Percentiles rank a stretch among this genome's conserved stretches.
Evolutionary conservation across 2,113 vertebrate species (phyloP).

Genomic region (Rattus norvegicus): GRCr8 NC_086019.1:170682501-170683000

Average conservation of each 20-base stretch:
- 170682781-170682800: background rate
- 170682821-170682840: background rate
- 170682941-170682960: background rate
- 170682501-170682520: slow-evolving; percentile 32
- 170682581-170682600: slow-evolving; percentile 22
- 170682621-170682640: background rate
- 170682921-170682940: background rate
- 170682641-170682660: background rate
- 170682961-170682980: background rate
- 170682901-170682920: background rate
- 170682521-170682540: background rate
- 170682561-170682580: slow-evolving; percentile 25
- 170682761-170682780: background rate
- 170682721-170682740: background rate
- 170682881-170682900: background rate
- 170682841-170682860: background rate
- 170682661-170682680: background rate
- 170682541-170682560: background rate
- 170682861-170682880: background rate
- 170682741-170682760: background rate
- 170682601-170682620: slow-evolving; percentile 30
- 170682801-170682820: background rate
- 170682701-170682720: background rate
- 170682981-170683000: background rate
- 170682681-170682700: background rate